Base-by-base conservation (phyloP, 2,113 vertebrate genomes). In the Erythrolamprus reginae region DNA sequence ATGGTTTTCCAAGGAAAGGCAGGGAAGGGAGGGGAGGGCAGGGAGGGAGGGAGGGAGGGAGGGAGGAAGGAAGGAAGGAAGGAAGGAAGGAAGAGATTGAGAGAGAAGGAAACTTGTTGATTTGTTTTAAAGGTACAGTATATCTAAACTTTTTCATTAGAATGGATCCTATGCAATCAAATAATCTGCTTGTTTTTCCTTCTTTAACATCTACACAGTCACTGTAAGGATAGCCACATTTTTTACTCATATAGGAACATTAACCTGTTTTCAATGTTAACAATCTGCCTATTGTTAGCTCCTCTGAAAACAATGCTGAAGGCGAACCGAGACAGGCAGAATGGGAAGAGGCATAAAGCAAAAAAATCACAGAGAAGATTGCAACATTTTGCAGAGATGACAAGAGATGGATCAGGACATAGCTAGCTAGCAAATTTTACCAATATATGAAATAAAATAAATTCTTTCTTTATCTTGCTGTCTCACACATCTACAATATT, bases 401-500 rank as follows among this genome's bases (percentile, higher is more conserved):
- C 56, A 89, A 83, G n/a, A 0, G n/a, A 12, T 1, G 1, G 28
- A 19, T 86, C 5, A n/a, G 33, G 24, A 26, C 8, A 86, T 93
- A 92, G 10, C 82, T 51, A 26, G 50, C 17, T 10, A 0, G 42
- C 6, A 89, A 38, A n/a, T 70, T 33, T 86, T 55, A 84, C 12
- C 61, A 91, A 65, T 15, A 51, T 2, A 70, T 84, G 1, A 93
- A 19, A 53, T 61, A 51, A 48, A 5, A 10, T 58, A 53, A 15
- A 84, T 70, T 6, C 88, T 84, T 86, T 19, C 15, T 12, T 45
- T 42, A 12, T 10, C 53, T 56, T 4, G 2, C 1, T 89, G 38
- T 65, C 91, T 38, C 88, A 65, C 87, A 56, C 85, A 92, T 88
- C 87, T n/a, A 86, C 93, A 95, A 92, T 91, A 56, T 93, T 92